A percentile compares a stretch with the other conserved stretches of the same genome.
Conservation (phyloP, 2,113 vertebrate genomes). For the Condylura cristata region DNA sequence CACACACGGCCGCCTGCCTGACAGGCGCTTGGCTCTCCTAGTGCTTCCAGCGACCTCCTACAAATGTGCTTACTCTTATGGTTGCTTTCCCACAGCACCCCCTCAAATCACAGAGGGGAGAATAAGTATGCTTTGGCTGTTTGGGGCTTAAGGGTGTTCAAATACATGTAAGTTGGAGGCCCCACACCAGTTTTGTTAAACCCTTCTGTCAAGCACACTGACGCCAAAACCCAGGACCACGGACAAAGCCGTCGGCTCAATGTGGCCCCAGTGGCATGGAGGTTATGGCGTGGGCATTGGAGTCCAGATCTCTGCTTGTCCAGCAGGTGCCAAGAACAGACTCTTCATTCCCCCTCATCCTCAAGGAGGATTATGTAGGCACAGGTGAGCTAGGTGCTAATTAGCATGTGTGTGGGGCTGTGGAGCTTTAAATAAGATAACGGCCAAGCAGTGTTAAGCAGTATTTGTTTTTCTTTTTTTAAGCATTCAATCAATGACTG, state of each 20-base stretch:
- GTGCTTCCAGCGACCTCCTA: background rate
- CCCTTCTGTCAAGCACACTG: background rate
- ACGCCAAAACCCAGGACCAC: background rate
- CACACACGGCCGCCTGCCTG: background rate
- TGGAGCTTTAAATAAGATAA: background rate
- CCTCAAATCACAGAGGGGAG: background rate
- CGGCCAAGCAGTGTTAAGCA: background rate
- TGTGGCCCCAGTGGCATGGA: fast-evolving
- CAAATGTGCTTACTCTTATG: background rate
- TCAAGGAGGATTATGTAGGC: background rate
- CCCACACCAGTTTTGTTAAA: fast-evolving
- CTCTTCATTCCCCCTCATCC: background rate
- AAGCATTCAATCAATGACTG: background rate
- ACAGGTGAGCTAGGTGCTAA: fast-evolving
- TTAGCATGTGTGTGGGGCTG: fast-evolving
- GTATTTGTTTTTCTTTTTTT: background rate
- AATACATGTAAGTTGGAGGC: background rate
- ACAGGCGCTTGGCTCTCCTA: background rate
- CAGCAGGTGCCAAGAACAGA: background rate
- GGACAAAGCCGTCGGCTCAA: too few species aligned
- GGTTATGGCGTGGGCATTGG: background rate
- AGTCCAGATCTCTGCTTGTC: background rate
- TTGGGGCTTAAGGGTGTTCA: background rate
- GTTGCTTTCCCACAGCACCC: background rate
- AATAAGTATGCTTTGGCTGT: fast-evolving